These are phyloP conservation scores for Loris lydekkerianus DNA, from an alignment of 2,797 vertebrate genomes.

Conservation along the genomic window DNA sequence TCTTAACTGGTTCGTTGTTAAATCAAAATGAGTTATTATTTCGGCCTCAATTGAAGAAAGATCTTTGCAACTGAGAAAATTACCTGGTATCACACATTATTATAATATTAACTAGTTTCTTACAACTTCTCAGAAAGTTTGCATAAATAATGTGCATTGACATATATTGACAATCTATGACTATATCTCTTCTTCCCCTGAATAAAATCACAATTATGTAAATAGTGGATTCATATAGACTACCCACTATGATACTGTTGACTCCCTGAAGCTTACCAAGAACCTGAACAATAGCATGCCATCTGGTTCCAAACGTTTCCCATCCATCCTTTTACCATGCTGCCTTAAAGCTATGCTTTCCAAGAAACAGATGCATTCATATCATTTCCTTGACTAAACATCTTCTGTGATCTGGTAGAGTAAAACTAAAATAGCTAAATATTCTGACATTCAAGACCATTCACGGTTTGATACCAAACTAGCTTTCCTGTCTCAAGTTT, in stretches of 20 bases:
- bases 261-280: neutral
- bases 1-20: neutral
- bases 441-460: neutral
- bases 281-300: neutral
- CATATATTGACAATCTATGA: neutral
- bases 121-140: conserved; percentile 15
- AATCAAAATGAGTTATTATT: conserved; percentile 28
- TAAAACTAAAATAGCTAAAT: neutral
- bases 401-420: neutral
- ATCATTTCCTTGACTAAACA: neutral
- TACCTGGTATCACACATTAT: neutral
- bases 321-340: neutral
- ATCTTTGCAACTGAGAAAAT: conserved; percentile 29
- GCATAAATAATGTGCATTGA: conserved; percentile 15
- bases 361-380: neutral
- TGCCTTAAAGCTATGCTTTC: neutral
- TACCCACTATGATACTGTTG: neutral
- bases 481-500: neutral
- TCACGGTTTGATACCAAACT: neutral
- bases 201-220: conserved; percentile 47
- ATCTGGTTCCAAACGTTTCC: neutral
- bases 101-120: conserved; percentile 46
- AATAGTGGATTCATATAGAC: neutral
- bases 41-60: conserved; percentile 16
- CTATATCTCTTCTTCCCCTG: neutral